phyloP scores from a whole-genome alignment of 2,888 invertebrate genomes.

The Lapara coniferarum region DNA sequence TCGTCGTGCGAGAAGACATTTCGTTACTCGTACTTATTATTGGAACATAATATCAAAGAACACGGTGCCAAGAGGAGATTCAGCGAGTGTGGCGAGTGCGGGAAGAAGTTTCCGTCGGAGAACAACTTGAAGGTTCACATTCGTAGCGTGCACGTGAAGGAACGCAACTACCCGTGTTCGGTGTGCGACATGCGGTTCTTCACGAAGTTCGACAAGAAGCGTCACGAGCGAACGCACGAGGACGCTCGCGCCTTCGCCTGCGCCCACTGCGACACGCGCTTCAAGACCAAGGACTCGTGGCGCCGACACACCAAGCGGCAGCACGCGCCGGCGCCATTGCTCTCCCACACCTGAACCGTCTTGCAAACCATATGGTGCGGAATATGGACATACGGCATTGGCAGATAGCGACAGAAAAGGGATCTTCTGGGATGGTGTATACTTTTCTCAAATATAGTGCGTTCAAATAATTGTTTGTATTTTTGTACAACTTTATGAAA shows the following conservation, averaged over 20 bases:
- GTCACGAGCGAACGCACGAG: conserved; percentile 57
- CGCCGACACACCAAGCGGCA: conserved; percentile 53
- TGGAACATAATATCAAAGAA: conserved; percentile 46
- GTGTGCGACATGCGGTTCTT: conserved; percentile 55
- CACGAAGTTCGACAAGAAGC: conserved; percentile 48
- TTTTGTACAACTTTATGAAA: too few relatives aligned
- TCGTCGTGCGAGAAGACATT: conserved; percentile 47
- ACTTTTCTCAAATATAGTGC: too few relatives aligned
- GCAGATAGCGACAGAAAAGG: not conserved
- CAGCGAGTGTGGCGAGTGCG: conserved; percentile 49
- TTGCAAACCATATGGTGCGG: not conserved
- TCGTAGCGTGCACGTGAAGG: conserved; percentile 51
- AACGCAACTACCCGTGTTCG: conserved; percentile 49
- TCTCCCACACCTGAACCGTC: not conserved
- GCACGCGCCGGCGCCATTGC: conserved; percentile 38
- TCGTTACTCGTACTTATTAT: conserved; percentile 44
- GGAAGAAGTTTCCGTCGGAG: conserved; percentile 45
- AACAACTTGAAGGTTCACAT: conserved; percentile 51
- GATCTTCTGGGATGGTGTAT: too few relatives aligned
- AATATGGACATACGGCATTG: too few relatives aligned
- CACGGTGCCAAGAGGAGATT: conserved; percentile 48
- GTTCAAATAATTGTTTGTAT: too few relatives aligned
- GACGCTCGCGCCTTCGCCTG: conserved; percentile 51
- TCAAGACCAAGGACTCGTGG: conserved; percentile 57
- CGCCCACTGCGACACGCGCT: conserved; percentile 48